phyloP scores from a whole-genome alignment of 2,797 vertebrate genomes.

The Macroramphosus scolopax region DNA sequence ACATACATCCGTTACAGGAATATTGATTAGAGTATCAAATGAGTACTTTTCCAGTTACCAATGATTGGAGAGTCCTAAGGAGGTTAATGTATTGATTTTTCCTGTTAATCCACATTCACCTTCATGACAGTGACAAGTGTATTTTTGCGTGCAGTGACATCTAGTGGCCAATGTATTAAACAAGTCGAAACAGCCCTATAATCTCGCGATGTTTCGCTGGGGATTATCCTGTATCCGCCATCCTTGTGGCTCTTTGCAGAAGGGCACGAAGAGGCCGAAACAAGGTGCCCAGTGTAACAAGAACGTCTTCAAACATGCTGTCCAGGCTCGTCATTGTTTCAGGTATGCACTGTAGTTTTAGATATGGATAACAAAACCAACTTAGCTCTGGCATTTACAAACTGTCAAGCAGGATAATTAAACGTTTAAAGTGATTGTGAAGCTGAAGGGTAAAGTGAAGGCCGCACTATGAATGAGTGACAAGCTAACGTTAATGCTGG shows the following conservation, averaged over 20 bases:
- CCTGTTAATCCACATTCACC: not conserved
- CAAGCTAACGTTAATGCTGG: slow-evolving; percentile 39
- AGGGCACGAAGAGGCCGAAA: slow-evolving; percentile 76
- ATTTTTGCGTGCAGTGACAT: not conserved
- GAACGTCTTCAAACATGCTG: slow-evolving; percentile 70
- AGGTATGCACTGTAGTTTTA: slow-evolving; percentile 52
- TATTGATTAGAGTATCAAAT: too few relatives aligned
- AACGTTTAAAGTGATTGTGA: slow-evolving; percentile 15
- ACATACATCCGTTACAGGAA: too few relatives aligned
- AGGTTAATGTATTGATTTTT: too few relatives aligned
- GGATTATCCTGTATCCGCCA: slow-evolving; percentile 46
- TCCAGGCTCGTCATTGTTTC: slow-evolving; percentile 75
- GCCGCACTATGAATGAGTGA: slow-evolving; percentile 66
- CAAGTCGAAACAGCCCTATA: fast-evolving
- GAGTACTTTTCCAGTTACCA: too few relatives aligned
- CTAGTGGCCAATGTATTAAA: not conserved
- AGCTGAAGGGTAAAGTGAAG: slow-evolving; percentile 82
- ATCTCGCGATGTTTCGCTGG: slow-evolving; percentile 69
- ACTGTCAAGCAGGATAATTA: not conserved
- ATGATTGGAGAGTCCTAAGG: too few relatives aligned
- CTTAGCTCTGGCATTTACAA: fast-evolving
- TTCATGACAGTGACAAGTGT: too few relatives aligned
- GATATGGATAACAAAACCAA: fast-evolving
- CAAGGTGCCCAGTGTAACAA: slow-evolving; percentile 40
- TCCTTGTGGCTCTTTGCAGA: slow-evolving; percentile 69